Percentiles rank a stretch among this genome's conserved stretches.
Evolutionary conservation across 2,113 vertebrate genomes (phyloP).

Genomic region (Phycodurus eques): DNA sequence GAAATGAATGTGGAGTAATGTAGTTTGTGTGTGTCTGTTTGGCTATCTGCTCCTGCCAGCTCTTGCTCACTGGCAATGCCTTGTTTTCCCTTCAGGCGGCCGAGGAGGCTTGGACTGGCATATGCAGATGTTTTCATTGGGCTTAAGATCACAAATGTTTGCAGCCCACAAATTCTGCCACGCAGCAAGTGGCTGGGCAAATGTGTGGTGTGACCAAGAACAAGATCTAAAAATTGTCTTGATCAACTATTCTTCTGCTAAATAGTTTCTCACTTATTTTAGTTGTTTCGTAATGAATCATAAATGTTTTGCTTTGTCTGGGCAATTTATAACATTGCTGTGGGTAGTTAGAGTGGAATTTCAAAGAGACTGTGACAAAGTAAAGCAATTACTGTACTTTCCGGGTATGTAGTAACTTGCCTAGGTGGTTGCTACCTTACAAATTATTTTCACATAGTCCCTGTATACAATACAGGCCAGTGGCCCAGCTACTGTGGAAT

Average conservation of each 20-base stretch:
- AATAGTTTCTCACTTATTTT: not conserved
- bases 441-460: slow-evolving; percentile 3
- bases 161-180: not conserved
- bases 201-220: not conserved
- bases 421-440: not conserved
- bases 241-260: not conserved
- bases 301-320: not conserved
- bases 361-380: not conserved
- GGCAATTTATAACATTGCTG: not conserved
- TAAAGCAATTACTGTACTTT: not conserved
- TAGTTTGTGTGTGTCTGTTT: not conserved
- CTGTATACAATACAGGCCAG: slow-evolving; percentile 12
- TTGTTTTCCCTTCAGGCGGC: not conserved
- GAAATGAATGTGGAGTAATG: not conserved
- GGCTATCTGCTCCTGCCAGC: not conserved
- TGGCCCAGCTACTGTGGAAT: slow-evolving; percentile 27
- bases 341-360: not conserved
- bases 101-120: not conserved
- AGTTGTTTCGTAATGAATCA: not conserved
- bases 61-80: not conserved
- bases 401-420: not conserved
- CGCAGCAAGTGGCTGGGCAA: not conserved
- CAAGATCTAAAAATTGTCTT: too few species aligned
- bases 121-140: slow-evolving; percentile 2
- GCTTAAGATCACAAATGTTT: not conserved